phyloP scores from a whole-genome alignment of 2,797 vertebrate species.

The Acipenser oxyrinchus region DNA sequence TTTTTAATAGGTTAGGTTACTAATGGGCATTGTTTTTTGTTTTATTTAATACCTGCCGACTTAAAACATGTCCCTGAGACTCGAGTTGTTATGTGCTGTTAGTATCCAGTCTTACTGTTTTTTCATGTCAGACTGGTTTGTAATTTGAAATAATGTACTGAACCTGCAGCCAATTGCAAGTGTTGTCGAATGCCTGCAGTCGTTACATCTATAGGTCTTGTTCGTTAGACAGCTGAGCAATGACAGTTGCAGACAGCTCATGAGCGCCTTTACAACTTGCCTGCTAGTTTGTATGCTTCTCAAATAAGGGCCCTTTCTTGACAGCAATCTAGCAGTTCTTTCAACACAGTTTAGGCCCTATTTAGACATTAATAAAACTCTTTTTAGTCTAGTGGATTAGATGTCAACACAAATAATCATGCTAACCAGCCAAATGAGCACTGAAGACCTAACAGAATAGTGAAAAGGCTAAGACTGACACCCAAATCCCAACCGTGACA shows the following conservation, averaged over 20 bases:
- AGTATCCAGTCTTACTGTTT: neutral
- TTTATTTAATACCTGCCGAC: too few relatives aligned
- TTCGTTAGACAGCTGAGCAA: neutral
- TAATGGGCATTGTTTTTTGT: too few relatives aligned
- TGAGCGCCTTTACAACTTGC: neutral
- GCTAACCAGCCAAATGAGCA: neutral
- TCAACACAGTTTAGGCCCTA: neutral
- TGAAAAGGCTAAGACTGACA: neutral
- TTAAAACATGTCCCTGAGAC: neutral
- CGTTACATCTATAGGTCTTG: neutral
- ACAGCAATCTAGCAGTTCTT: neutral
- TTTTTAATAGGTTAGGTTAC: too few relatives aligned
- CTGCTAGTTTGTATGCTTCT: neutral
- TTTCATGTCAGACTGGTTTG: slow-evolving; percentile 7
- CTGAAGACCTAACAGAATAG: neutral
- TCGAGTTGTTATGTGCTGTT: slow-evolving; percentile 8
- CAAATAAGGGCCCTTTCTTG: neutral
- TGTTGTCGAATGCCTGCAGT: neutral
- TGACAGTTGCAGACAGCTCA: neutral
- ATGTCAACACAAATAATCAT: neutral
- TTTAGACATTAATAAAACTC: neutral
- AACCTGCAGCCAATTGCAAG: neutral
- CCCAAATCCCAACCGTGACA: neutral
- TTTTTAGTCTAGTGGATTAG: neutral
- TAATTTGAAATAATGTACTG: slow-evolving; percentile 2